Evolutionary conservation across 2,113 vertebrate genomes (phyloP), one percentile per base, ranked within the genome.

Genomic region (Ictalurus punctatus): DNA sequence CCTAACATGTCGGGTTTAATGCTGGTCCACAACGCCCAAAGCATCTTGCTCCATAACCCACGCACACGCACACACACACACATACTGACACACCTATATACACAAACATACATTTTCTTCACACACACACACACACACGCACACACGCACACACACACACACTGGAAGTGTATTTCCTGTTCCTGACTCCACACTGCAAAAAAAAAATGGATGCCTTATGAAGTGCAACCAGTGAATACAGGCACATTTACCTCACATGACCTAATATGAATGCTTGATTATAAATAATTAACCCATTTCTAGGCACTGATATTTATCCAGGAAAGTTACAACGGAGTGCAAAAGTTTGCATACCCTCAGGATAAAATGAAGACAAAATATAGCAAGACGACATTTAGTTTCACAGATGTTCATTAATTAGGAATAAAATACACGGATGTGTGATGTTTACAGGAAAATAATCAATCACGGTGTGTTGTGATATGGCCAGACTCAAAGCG

Each of bases 1-100:
- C 93, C 94, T 74, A 92, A 94, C 95, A 85, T 44, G 95, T 91
- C 34, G 61, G 67, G 91, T 93, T 95, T 91, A 95, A 94, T 92
- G 90, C 91, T 93, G 92, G 93, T 94, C 92, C 90, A 92, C 87
- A 89, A 89, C 91, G 92, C 93, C 93, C 90, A 93, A 93, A 93
- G 93, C 92, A 89, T 85, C 86, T 93, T 56, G 59, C 71, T 92
- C 93, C 89, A 93, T 19, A 67, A 56, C 34, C 67, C 23, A 40
- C 40, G 19, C 73, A 34, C 67, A 73, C 67, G 5, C 30, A 73
- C 48, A n/a, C 59, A 65, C 40, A 19, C 30, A 19, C 9, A 58
- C 73, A n/a, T n/a, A n/a, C 0, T 34, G 34, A 65, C 59, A 27
- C 30, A 40, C 52, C 16, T 2, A 54, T n/a, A 85, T 5, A 69